Base-by-base conservation (phyloP, 2,113 vertebrate genomes). In the Macheiramphus alcinus region DNA sequence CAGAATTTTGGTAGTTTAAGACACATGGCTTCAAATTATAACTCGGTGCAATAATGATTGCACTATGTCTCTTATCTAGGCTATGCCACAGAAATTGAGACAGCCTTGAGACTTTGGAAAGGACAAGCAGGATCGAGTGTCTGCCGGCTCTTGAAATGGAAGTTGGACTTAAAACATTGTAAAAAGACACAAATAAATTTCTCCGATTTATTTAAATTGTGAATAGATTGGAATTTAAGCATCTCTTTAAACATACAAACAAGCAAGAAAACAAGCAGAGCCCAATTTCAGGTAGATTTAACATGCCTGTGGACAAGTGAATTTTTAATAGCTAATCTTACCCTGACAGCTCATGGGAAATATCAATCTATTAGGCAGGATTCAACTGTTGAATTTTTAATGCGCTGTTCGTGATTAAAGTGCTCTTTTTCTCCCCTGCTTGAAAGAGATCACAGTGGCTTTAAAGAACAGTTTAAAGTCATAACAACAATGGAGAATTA, bases 331-430 rank as follows among this genome's bases (percentile, higher is more conserved):
- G 72, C 91, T 83, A 96, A 97, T 72, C 95, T 95, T 66, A 66
- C 80, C 58, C 94, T 97, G 93, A 72, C 86, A 88, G 82, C 96
- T 86, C 91, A 59, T 78, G 75, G 86, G 95, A 97, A 96, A 97
- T 95, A 93, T 76, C 92, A 97, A 81, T 97, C 90, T 98, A 97
- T 97, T 97, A 96, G 91, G 84, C 71, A 95, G 93, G 94, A 90
- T 91, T 97, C 50, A 10, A 95, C 94, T 78, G 93, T 25, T 97
- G 86, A 96, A 98, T 96, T 97, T 97, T 97, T 97, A 97, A 97
- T 97, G 88, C 72, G 65, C 68, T 93, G 73, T 86, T 82, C 79
- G 86, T 91, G 90, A 96, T 96, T 96, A 95, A 97, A 96, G 68
- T 62, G 88, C 34, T 78, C 67, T 86, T 88, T 95, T 94, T 56